Percentiles rank a stretch among this genome's conserved stretches.
These are phyloP conservation scores for Poecile atricapillus DNA, from an alignment of 2,113 vertebrate species.

Conservation along the genomic window DNA sequence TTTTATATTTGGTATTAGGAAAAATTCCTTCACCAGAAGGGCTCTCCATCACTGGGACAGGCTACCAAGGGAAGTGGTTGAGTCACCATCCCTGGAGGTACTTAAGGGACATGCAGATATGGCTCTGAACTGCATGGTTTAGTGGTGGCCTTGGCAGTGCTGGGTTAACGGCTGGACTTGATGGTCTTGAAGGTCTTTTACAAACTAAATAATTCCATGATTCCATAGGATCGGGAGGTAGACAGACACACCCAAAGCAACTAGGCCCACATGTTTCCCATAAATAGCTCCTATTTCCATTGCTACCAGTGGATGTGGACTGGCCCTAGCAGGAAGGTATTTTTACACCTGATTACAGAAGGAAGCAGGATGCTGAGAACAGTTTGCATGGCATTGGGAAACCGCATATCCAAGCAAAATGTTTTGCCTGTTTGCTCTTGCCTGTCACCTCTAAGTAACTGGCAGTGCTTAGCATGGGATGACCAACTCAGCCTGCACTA, in stretches of 20 bases:
- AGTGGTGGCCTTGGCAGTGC: background rate
- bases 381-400: background rate
- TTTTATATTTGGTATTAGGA: background rate
- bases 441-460: background rate
- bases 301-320: fast-evolving
- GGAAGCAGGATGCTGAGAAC: background rate
- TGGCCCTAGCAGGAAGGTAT: background rate
- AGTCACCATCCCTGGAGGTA: background rate
- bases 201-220: background rate
- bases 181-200: background rate
- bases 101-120: background rate
- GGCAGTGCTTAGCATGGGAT: background rate
- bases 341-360: background rate
- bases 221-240: background rate
- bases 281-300: background rate
- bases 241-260: background rate
- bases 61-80: background rate
- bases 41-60: background rate
- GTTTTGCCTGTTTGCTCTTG: background rate
- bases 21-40: background rate
- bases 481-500: background rate
- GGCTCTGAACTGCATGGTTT: background rate
- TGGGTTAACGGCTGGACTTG: background rate
- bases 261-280: background rate
- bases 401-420: background rate